Evolutionary conservation across 2,888 invertebrate species (phyloP).

Genomic region (Scaptomyza cyrtandrae): DNA sequence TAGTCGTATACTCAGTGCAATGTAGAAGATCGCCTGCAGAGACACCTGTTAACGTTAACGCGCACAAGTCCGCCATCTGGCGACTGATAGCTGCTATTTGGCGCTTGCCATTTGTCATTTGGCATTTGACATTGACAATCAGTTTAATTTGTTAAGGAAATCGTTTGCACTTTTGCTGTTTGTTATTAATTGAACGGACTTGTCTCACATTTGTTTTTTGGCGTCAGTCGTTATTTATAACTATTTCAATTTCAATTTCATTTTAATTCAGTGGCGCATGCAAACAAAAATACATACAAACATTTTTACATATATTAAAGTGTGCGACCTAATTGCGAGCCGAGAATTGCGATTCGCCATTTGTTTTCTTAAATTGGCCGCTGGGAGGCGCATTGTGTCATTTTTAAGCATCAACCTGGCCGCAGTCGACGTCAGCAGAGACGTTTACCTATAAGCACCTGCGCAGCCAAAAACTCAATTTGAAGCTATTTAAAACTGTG

Average conservation of each 20-base stretch:
- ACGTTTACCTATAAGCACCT: constrained; percentile 41
- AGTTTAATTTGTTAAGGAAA: constrained; percentile 64
- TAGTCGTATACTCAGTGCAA: not conserved
- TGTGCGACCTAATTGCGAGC: constrained; percentile 74
- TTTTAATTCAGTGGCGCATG: constrained; percentile 55
- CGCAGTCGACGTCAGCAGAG: constrained; percentile 25
- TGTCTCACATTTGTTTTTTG: constrained; percentile 29
- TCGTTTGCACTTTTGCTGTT: constrained; percentile 60
- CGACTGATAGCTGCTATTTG: constrained; percentile 24
- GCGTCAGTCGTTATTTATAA: constrained; percentile 64
- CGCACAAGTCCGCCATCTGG: constrained; percentile 22
- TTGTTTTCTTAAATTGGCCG: constrained; percentile 32
- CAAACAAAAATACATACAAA: constrained; percentile 18
- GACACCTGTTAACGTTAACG: constrained; percentile 11
- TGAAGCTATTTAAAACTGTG: constrained; percentile 38
- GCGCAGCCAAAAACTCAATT: constrained; percentile 35
- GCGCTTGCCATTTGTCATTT: no score
- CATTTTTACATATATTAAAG: constrained; percentile 47
- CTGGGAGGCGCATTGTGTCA: constrained; percentile 62
- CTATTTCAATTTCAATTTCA: constrained; percentile 50
- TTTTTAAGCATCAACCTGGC: constrained; percentile 28
- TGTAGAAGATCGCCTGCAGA: not conserved
- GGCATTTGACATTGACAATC: constrained; percentile 68
- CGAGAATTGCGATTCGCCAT: constrained; percentile 44
- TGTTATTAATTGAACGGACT: constrained; percentile 66